These are phyloP conservation scores for Acanthiza pusilla DNA, from an alignment of 2,797 vertebrate species.

Conservation along the genomic window DNA sequence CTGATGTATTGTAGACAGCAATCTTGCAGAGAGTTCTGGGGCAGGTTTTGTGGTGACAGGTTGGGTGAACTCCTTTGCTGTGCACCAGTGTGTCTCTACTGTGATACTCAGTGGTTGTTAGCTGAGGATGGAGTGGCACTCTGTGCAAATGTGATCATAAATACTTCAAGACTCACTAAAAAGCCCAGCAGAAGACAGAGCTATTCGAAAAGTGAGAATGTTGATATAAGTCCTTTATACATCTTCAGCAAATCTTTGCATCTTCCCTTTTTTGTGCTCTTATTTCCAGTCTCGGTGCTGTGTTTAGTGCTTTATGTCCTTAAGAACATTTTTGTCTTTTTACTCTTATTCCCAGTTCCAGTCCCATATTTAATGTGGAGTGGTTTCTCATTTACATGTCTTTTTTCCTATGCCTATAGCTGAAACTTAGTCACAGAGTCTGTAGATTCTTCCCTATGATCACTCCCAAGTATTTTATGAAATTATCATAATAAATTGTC, in stretches of 20 bases:
- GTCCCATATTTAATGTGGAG: accelerated
- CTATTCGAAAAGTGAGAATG: neutral
- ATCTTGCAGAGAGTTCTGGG: neutral
- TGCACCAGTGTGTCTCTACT: neutral
- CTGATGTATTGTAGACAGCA: neutral
- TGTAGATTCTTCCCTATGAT: neutral
- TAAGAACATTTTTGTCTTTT: neutral
- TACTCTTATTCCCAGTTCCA: neutral
- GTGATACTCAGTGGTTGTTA: neutral
- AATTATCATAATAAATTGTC: neutral
- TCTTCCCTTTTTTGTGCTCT: neutral
- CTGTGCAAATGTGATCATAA: neutral
- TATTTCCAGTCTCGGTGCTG: neutral
- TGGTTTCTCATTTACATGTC: neutral
- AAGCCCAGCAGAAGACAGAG: neutral
- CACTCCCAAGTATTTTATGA: neutral
- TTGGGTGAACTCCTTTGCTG: neutral
- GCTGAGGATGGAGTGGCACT: neutral
- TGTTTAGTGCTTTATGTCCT: neutral
- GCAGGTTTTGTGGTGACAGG: neutral
- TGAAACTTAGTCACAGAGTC: neutral
- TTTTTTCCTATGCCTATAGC: neutral
- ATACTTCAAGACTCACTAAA: neutral
- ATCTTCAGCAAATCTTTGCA: neutral
- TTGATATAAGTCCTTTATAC: neutral